Percentiles rank a stretch among this genome's conserved stretches.
phyloP scores from a whole-genome alignment of 2,888 invertebrate species.

The Drosophila ustulata region DNA sequence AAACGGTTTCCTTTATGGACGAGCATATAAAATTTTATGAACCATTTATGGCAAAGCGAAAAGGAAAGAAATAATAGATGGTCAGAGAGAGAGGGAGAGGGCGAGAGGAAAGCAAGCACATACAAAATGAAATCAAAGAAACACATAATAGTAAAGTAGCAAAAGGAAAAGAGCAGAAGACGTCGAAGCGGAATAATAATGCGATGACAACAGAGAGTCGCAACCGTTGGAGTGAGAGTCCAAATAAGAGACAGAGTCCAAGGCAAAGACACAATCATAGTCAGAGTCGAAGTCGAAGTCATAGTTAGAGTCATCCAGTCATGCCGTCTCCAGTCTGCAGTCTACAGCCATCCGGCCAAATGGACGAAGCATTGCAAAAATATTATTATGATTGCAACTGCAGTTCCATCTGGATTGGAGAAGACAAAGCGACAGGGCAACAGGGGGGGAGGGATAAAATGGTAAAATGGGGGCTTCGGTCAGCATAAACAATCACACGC shows the following conservation, averaged over 20 bases:
- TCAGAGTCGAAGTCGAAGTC: neutral
- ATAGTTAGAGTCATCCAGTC: slow-evolving; percentile 36
- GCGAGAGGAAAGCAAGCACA: slow-evolving; percentile 17
- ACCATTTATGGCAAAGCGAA: slow-evolving; percentile 65
- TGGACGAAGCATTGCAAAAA: slow-evolving; percentile 61
- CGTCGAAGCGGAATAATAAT: slow-evolving; percentile 69
- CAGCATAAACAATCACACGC: slow-evolving; percentile 71
- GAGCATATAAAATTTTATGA: slow-evolving; percentile 72
- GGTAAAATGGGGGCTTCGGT: slow-evolving; percentile 11
- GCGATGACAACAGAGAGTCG: slow-evolving; percentile 58
- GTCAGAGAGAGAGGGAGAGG: neutral
- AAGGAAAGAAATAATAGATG: slow-evolving; percentile 33
- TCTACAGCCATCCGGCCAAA: slow-evolving; percentile 15
- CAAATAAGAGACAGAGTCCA: neutral
- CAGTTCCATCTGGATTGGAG: slow-evolving; percentile 22
- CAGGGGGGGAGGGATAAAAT: neutral
- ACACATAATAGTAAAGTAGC: slow-evolving; percentile 70
- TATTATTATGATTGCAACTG: slow-evolving; percentile 69
- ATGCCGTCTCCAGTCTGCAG: slow-evolving; percentile 27
- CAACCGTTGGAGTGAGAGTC: slow-evolving; percentile 9
- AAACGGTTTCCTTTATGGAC: slow-evolving; percentile 70
- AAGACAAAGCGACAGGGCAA: neutral
- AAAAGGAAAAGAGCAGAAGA: slow-evolving; percentile 65
- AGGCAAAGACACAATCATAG: slow-evolving; percentile 2
- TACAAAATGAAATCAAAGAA: slow-evolving; percentile 62